These are phyloP conservation scores for Pipistrellus pipistrellus DNA, from an alignment of 2,797 vertebrate genomes.

Conservation along the genomic window DNA sequence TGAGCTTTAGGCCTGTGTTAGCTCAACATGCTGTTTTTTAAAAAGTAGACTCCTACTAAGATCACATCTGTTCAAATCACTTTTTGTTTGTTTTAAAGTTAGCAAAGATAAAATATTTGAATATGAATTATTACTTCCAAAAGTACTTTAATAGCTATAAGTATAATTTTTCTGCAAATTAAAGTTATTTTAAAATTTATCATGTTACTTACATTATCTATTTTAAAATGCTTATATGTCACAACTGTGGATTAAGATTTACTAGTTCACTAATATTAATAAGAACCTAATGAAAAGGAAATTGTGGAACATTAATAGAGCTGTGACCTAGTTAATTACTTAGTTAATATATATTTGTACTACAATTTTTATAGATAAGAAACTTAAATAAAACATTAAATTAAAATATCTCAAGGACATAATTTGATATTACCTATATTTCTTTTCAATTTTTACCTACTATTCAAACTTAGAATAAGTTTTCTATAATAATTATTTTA, in stretches of 20 bases:
- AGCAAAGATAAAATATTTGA: slow-evolving; percentile 74
- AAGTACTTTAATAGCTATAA: slow-evolving; percentile 62
- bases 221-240: neutral
- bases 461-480: neutral
- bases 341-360: neutral
- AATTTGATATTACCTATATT: neutral
- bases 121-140: slow-evolving; percentile 2
- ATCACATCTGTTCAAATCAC: slow-evolving; percentile 75
- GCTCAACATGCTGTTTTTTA: slow-evolving; percentile 46
- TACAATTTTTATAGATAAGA: neutral
- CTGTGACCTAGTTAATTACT: neutral
- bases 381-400: neutral
- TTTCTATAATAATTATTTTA: neutral
- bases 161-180: slow-evolving; percentile 44
- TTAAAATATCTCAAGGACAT: neutral
- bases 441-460: neutral
- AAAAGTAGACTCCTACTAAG: slow-evolving; percentile 68
- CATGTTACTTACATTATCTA: neutral
- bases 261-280: neutral
- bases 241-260: neutral
- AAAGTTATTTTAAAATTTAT: neutral
- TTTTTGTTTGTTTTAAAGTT: slow-evolving; percentile 63
- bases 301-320: neutral
- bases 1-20: slow-evolving; percentile 58
- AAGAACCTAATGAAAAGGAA: neutral